Base-by-base conservation (phyloP, 2,797 vertebrate species). In the Sarcoramphus papa region DNA sequence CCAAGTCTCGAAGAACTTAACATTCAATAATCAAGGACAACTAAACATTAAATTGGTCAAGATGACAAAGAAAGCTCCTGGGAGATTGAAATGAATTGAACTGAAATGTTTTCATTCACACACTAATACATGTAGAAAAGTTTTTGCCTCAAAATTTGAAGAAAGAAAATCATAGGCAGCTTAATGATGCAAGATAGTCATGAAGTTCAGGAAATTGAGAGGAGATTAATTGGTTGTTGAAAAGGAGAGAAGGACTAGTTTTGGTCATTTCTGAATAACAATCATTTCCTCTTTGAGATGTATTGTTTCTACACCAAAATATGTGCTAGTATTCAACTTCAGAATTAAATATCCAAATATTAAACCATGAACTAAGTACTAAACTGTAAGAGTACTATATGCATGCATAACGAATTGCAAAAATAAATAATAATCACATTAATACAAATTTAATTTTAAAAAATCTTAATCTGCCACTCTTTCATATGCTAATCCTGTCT, bases 381-480 rank as follows among this genome's bases (percentile, higher is more conserved):
- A 51, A 88, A 68, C 22, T 27, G 5, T 28, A 84, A 33, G 8
- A 60, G 31, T 40, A 50, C 3, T 51, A 20, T 12, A 90, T 31
- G 4, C 5, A 10, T 18, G 2, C 2, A 30, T 62, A 77, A 22
- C 4, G 0, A 7, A 10, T 47, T 79, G 14, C 2, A 83, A 68
- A 85, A 82, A 48, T 21, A 67, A 77, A n/a, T 28, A 63, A 25
- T 17, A 75, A 48, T 80, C 12, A 40, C 4, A 33, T 2, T 25
- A 48, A 56, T 6, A 41, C 2, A n/a, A 33, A 57, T 37, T 4
- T n/a, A 57, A 84, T 60, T 57, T 74, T 4, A 33, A 84, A 77
- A 75, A 17, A 30, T 22, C 7, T 12, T 67, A 27, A 59, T 67
- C 27, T 63, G 3, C 2, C 18, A n/a, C 6, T 40, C 6, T 68